Base-by-base conservation (phyloP, 2,797 vertebrate genomes). In the Lutjanus campechanus region DNA sequence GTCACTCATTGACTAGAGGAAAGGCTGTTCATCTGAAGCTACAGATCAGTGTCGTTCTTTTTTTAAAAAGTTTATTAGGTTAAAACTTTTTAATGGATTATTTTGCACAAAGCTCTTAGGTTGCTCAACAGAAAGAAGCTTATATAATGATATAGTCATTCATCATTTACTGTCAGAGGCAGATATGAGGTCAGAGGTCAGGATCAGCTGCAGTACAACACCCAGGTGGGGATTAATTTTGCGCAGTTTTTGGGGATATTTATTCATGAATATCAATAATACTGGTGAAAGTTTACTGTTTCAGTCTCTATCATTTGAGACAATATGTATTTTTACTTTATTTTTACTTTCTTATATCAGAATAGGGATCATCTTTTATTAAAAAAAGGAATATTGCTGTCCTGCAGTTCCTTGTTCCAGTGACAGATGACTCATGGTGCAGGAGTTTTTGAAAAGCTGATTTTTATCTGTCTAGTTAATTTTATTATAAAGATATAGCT, bases 111-210 rank as follows among this genome's bases (percentile, higher is more conserved):
- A 49, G 49, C 12, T 11, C 56, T 13, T 3, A 6, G 8, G 11
- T 11, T 47, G 43, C 49, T 47, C 7, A 41, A 55, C 11, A n/a
- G 29, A 43, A 61, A 17, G 43, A 13, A 4, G 6, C 40, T 8
- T 58, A 0, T 19, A 60, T 41, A n/a, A 40, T 53, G 25, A 43
- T 7, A 7, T n/a, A 29, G 60, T 64, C 12, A 22, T 46, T 49
- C 11, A 64, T 46, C 11, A 55, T 47, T 15, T 3, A 1, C 16
- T 41, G 7, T 60, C 12, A 10, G 12, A 60, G 17, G 5, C 50
- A 17, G 22, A 46, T 62, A 5, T 20, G 41, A 66, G 40, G 76
- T 79, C 68, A 76, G 50, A 56, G 60, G 56, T 73, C 70, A 8
- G 12, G 11, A 41, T 40, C 22, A 41, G 50, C 54, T 36, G 36